phyloP scores from a whole-genome alignment of 2,797 vertebrate genomes.

The Tenualosa thibaudeaui region DNA sequence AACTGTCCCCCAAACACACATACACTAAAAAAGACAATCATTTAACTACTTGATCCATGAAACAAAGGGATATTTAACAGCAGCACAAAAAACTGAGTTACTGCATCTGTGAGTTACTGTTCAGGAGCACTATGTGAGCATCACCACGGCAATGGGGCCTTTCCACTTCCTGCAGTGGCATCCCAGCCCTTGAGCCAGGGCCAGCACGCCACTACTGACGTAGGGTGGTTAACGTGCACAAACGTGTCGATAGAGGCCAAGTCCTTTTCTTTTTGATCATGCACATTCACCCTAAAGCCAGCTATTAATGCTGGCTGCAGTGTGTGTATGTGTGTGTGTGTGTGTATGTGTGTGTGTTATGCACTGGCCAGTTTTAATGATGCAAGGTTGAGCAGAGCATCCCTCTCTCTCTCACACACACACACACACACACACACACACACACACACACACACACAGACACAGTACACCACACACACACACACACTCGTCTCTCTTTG shows the following conservation, averaged over 20 bases:
- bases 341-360: constrained; percentile 45
- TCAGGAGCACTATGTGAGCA: background rate
- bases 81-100: background rate
- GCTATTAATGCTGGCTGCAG: constrained; percentile 58
- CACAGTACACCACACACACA: constrained; percentile 17
- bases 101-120: background rate
- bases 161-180: background rate
- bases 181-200: background rate
- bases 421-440: background rate
- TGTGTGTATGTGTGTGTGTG: constrained; percentile 47
- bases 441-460: constrained; percentile 27
- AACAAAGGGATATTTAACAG: background rate
- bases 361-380: constrained; percentile 70
- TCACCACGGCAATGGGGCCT: background rate
- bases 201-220: background rate
- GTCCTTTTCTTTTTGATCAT: constrained; percentile 53
- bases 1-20: too few relatives aligned
- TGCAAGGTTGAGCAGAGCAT: constrained; percentile 66
- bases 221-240: background rate
- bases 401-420: constrained; percentile 33
- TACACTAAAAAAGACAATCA: background rate
- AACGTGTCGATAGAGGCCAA: background rate
- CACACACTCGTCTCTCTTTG: background rate
- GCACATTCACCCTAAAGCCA: constrained; percentile 57
- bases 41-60: background rate